These are phyloP conservation scores for Poeciliopsis retropinna DNA, from an alignment of 2,113 vertebrate genomes.

Conservation along the genomic window DNA sequence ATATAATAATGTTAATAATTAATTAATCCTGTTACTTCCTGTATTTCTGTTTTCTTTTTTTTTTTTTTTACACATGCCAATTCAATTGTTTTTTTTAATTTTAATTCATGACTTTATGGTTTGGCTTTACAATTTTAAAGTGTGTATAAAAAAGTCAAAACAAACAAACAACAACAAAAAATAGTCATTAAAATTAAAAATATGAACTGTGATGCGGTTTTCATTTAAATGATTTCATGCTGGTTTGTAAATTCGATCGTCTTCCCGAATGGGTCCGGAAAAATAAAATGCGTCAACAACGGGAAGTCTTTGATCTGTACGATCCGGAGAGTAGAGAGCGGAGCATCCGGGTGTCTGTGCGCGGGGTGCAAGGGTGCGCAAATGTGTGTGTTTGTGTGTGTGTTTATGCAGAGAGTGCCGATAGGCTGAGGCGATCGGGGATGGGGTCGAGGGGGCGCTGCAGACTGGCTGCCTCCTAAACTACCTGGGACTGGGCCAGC, in stretches of 20 bases:
- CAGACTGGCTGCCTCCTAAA: constrained; percentile 67
- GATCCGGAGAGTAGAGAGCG: neutral
- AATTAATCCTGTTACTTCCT: neutral
- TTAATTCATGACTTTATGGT: neutral
- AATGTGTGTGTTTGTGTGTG: constrained; percentile 31
- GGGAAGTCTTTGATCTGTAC: neutral
- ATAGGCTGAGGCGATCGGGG: constrained; percentile 30
- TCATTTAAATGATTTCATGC: neutral
- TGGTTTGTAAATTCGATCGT: neutral
- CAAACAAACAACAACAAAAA: neutral
- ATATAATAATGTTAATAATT: neutral
- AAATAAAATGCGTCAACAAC: neutral
- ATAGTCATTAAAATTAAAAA: neutral
- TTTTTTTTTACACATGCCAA: too few relatives aligned
- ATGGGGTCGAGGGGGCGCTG: constrained; percentile 24
- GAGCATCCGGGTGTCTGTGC: constrained; percentile 3
- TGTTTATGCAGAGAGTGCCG: constrained; percentile 22
- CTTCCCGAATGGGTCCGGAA: neutral
- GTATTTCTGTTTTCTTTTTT: neutral
- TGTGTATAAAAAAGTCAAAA: neutral
- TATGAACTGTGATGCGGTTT: neutral
- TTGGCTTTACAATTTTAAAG: neutral
- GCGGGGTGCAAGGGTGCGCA: neutral
- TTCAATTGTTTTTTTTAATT: too few relatives aligned
- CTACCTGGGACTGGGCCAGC: constrained; percentile 78